Evolutionary conservation across 2,113 vertebrate species (phyloP).

Genomic region (Varanus komodoensis): DNA sequence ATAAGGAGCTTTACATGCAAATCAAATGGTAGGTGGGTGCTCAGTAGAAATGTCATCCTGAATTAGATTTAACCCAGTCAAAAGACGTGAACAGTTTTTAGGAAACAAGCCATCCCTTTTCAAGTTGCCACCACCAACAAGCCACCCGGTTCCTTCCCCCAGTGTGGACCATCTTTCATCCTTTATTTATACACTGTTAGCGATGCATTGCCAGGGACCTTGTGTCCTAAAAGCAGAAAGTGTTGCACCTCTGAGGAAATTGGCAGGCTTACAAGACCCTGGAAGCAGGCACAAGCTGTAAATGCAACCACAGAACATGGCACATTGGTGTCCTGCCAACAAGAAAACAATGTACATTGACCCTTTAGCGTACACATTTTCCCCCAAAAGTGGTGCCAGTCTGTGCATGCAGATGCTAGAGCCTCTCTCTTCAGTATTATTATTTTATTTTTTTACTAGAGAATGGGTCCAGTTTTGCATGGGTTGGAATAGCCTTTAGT

Average conservation of each 20-base stretch:
- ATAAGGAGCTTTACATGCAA: not conserved
- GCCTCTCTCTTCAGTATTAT: not conserved
- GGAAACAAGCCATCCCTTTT: not conserved
- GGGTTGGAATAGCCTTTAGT: no score
- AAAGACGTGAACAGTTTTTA: not conserved
- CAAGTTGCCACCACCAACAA: not conserved
- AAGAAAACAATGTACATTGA: not conserved
- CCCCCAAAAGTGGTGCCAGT: not conserved
- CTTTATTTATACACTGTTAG: not conserved
- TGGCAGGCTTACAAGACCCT: slow-evolving; percentile 20
- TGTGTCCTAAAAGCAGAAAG: slow-evolving; percentile 13
- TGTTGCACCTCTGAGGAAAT: slow-evolving; percentile 19
- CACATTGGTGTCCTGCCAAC: slow-evolving; percentile 20
- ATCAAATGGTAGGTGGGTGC: not conserved
- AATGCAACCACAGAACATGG: slow-evolving; percentile 21
- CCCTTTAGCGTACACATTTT: not conserved
- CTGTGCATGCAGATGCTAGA: not conserved
- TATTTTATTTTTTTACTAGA: no score
- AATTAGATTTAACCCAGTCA: not conserved
- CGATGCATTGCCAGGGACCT: not conserved
- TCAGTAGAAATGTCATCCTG: not conserved
- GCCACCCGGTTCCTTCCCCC: not conserved
- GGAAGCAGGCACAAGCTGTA: slow-evolving; percentile 4
- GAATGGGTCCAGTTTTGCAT: no score
- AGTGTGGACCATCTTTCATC: not conserved